Evolutionary conservation across 2,113 vertebrate species (phyloP).

Genomic region (Ibidorhyncha struthersii): DNA sequence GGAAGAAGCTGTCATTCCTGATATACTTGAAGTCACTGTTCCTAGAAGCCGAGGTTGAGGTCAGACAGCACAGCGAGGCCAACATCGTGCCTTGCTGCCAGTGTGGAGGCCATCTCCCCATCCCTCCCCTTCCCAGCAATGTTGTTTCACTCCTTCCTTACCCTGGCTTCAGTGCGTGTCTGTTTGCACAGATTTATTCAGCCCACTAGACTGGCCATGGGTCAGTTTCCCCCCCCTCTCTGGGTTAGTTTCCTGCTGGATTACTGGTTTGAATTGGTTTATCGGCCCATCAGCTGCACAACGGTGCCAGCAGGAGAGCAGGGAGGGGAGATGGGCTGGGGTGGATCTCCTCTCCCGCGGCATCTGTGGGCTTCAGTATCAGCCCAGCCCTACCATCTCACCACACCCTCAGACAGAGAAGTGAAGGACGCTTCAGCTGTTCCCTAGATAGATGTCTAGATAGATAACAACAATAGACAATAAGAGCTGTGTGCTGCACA

Average conservation of each 20-base stretch:
- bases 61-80: neutral
- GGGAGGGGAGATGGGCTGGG: neutral
- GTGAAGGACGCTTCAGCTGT: constrained; percentile 16
- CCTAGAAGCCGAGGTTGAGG: neutral
- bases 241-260: neutral
- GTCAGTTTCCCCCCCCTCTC: neutral
- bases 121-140: neutral
- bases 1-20: neutral
- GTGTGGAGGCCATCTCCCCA: neutral
- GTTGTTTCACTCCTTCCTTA: neutral
- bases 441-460: constrained; percentile 23
- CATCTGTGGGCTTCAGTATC: neutral
- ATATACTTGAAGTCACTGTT: neutral
- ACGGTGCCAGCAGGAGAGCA: neutral
- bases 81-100: neutral
- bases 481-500: neutral
- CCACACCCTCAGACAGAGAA: constrained; percentile 33
- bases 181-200: neutral
- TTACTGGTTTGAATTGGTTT: neutral
- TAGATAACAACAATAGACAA: constrained; percentile 55
- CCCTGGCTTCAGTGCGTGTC: neutral
- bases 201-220: accelerated
- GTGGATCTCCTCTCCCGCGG: neutral
- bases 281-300: neutral
- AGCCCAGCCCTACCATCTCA: neutral